These are phyloP conservation scores for Theocolax elegans DNA, from an alignment of 1,140 invertebrate species.

Conservation along the genomic window DNA sequence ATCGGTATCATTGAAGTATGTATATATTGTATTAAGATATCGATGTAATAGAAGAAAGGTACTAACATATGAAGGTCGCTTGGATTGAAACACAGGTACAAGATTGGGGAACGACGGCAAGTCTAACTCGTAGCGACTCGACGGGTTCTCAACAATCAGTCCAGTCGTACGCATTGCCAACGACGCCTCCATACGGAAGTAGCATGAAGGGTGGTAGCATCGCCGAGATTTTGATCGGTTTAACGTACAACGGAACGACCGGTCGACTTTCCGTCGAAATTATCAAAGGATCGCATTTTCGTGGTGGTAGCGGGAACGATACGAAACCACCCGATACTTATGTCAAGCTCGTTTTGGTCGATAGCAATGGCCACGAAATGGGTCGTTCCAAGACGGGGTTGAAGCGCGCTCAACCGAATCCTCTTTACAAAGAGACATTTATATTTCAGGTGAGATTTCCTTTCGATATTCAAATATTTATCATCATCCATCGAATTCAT, in stretches of 20 bases:
- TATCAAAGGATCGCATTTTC: constrained; percentile 93
- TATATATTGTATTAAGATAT: too few relatives aligned
- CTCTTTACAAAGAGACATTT: constrained; percentile 95
- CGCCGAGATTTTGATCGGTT: constrained; percentile 87
- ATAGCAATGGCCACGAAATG: constrained; percentile 92
- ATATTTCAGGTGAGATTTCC: constrained; percentile 89
- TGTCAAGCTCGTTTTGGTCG: constrained; percentile 90
- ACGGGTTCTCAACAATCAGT: constrained; percentile 93
- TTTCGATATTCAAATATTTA: too few relatives aligned
- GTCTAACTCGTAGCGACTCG: constrained; percentile 89
- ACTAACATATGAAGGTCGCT: too few relatives aligned
- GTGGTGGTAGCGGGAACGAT: constrained; percentile 72
- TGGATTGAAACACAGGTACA: constrained; percentile 57
- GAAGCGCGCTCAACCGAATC: constrained; percentile 91
- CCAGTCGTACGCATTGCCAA: constrained; percentile 63
- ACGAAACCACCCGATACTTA: constrained; percentile 89
- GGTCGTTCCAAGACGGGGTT: constrained; percentile 91
- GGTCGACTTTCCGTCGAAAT: constrained; percentile 92
- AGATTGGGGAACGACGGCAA: constrained; percentile 67
- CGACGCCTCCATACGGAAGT: constrained; percentile 68
- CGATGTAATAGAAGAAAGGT: too few relatives aligned
- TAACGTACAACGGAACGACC: constrained; percentile 93
- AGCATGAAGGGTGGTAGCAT: constrained; percentile 82
- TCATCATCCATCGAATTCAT: too few relatives aligned
- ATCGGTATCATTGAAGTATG: too few relatives aligned